A percentile compares a stretch with the other conserved stretches of the same genome.
Conservation (phyloP, 2,888 invertebrate genomes). For the Leptura quadrifasciata region DNA sequence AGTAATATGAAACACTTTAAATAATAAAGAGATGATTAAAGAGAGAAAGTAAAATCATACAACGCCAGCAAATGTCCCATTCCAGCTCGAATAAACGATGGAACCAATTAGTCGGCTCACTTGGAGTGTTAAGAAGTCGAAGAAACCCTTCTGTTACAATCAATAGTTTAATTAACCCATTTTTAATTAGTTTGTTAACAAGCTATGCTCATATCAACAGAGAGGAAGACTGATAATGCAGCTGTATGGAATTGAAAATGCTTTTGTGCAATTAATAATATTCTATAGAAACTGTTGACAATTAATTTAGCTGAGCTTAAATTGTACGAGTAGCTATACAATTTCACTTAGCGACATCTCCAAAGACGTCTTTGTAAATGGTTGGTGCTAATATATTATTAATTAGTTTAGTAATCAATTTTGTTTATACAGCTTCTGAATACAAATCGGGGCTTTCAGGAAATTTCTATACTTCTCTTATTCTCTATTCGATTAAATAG, state of each 20-base stretch:
- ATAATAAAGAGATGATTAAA: no score
- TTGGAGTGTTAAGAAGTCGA: background rate
- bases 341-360: background rate
- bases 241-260: background rate
- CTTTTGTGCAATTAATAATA: background rate
- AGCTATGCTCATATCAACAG: background rate
- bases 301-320: constrained; percentile 3
- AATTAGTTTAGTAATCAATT: constrained; percentile 2
- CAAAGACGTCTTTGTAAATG: background rate
- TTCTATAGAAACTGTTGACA: background rate
- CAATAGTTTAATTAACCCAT: constrained; percentile 7
- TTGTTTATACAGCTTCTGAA: background rate
- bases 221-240: constrained; percentile 4
- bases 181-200: background rate
- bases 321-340: background rate
- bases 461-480: background rate
- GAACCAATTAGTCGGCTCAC: background rate
- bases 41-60: no score
- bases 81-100: background rate
- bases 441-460: background rate
- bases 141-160: background rate
- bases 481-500: background rate
- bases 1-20: no score
- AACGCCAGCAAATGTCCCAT: background rate
- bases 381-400: background rate